Evolutionary conservation across 53 echinoderm and acorn worm species (phyloP), one percentile per base, ranked within the genome.

Genomic region (Luidia sarsii): DNA sequence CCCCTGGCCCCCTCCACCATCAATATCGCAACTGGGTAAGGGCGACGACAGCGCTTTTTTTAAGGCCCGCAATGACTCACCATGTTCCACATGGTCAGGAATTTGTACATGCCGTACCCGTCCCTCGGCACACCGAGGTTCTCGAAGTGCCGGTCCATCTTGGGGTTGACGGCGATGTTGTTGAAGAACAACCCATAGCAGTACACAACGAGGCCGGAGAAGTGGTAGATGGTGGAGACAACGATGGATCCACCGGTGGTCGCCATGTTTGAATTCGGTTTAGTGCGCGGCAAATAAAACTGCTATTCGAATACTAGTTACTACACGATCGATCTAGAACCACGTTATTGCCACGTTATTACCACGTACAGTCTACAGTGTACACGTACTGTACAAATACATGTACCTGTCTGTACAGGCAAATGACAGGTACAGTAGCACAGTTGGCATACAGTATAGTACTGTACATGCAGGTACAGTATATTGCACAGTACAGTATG

Each of bases 51-150:
- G 2, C 13, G 2, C 27, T 22, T 24, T 51, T n/a, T n/a, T n/a
- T n/a, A n/a, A n/a, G n/a, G n/a, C n/a, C n/a, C n/a, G n/a, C 41
- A 41, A 7, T 7, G 4, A 80, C 90, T 86, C 48, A 90, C 90
- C 65, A 86, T 32, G 49, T 71, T 71, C 90, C 90, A 90, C 38
- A 86, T 80, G 29, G 90, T 90, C 4, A 90, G 69, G 48, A 80
- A 90, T 71, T 90, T 90, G 18, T 52, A 64, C 53, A 34, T 53
- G 46, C 88, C 88, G 52, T 82, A 77, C 2, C 30, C 31, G 37
- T 77, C 77, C 24, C 27, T 22, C 9, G 46, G 2, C 22, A 20
- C 2, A 61, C 61, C 74, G 16, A 30, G 23, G 28, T 59, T 61
- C 36, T 15, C 62, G 31, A 52, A 24, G 18, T 28, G 41, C 2